These are phyloP conservation scores for Grus americana DNA, from an alignment of 2,113 vertebrate genomes.

Conservation along the genomic window DNA sequence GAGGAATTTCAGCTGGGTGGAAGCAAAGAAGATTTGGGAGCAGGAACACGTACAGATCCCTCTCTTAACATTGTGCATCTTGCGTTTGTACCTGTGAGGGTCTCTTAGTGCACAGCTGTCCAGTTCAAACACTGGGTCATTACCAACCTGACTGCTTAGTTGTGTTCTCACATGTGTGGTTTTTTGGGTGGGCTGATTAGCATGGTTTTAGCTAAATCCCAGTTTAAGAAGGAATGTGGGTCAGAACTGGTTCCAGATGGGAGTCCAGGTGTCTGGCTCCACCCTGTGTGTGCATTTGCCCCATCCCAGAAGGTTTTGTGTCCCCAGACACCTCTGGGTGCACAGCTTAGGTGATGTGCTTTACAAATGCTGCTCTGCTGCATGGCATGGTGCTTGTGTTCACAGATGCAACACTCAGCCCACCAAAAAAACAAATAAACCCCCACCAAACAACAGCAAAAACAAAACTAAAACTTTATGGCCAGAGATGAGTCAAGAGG, in stretches of 20 bases:
- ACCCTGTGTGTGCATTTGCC: not conserved
- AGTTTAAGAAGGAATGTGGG: not conserved
- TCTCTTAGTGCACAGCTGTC: not conserved
- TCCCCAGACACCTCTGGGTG: not conserved
- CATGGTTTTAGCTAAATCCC: not conserved
- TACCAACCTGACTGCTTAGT: not conserved
- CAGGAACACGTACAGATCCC: not conserved
- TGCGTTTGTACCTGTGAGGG: not conserved
- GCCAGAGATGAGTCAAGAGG: not conserved
- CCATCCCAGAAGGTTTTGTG: not conserved
- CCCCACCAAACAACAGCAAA: not conserved
- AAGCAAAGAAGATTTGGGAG: not conserved
- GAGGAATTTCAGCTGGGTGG: not conserved
- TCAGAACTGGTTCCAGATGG: not conserved
- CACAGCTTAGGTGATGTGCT: not conserved
- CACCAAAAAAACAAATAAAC: no score
- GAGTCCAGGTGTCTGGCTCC: not conserved
- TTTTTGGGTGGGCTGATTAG: not conserved
- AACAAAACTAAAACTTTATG: not conserved
- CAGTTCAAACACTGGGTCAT: not conserved
- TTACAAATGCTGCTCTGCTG: not conserved
- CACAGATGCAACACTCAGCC: not conserved
- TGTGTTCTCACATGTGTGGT: not conserved
- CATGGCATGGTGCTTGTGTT: not conserved
- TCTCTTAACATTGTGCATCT: not conserved